Conservation (phyloP, 2,888 invertebrate genomes). For the Galeopsomyia nigrocyanea region DNA sequence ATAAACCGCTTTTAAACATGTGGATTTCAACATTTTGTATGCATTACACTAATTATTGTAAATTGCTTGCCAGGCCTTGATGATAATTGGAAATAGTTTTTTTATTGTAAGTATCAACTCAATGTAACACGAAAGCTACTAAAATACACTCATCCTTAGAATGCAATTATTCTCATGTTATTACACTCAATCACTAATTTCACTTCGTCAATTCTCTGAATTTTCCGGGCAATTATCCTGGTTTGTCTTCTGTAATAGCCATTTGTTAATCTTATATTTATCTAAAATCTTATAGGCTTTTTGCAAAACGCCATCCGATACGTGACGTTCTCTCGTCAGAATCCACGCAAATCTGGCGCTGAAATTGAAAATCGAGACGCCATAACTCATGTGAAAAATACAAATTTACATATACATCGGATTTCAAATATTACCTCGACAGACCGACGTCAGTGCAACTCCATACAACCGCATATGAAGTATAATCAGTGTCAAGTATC, state of each 20-base stretch:
- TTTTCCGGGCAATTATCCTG: slow-evolving; percentile 72
- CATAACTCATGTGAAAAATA: background rate
- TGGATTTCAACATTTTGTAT: no score
- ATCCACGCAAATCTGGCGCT: slow-evolving; percentile 73
- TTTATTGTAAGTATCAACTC: no score
- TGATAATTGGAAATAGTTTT: no score
- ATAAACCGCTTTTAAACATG: no score
- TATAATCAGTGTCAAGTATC: slow-evolving; percentile 77
- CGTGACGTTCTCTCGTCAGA: slow-evolving; percentile 74
- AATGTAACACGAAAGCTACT: no score
- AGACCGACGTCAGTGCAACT: slow-evolving; percentile 74
- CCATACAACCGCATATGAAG: slow-evolving; percentile 75
- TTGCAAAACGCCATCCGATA: slow-evolving; percentile 72
- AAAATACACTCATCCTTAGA: no score
- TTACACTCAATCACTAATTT: no score
- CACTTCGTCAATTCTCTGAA: slow-evolving; percentile 24
- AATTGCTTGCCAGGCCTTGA: no score
- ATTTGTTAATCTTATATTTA: slow-evolving; percentile 72
- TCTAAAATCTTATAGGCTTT: slow-evolving; percentile 74
- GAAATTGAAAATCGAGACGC: slow-evolving; percentile 26
- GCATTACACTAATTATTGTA: no score
- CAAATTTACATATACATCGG: background rate
- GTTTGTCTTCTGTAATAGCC: slow-evolving; percentile 75
- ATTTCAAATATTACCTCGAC: slow-evolving; percentile 56
- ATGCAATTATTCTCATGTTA: no score